phyloP scores from a whole-genome alignment of 2,888 invertebrate genomes.

The Caenorhabditis imperialis region DNA sequence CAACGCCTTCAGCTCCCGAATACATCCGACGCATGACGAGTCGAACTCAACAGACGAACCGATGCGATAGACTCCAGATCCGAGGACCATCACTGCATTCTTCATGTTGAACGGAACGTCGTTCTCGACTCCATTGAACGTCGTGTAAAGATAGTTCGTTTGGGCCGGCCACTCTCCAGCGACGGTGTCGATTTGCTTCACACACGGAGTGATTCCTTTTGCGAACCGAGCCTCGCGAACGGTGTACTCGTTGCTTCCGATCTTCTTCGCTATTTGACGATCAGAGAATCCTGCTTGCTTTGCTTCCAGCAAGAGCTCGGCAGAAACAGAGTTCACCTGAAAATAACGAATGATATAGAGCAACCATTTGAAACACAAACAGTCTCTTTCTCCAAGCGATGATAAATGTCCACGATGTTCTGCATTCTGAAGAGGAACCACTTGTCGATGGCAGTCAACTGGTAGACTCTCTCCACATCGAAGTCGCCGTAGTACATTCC shows the following conservation, averaged over 20 bases:
- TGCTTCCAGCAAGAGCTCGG: slow-evolving; percentile 84
- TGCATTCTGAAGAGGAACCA: slow-evolving; percentile 91
- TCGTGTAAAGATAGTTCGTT: slow-evolving; percentile 98
- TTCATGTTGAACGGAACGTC: slow-evolving; percentile 82
- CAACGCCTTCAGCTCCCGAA: slow-evolving; percentile 85
- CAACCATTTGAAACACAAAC: slow-evolving; percentile 8
- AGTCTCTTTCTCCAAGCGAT: slow-evolving; percentile 63
- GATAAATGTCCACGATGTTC: slow-evolving; percentile 85
- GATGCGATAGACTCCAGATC: slow-evolving; percentile 94
- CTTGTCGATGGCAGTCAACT: slow-evolving; percentile 93
- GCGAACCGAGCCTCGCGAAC: slow-evolving; percentile 76
- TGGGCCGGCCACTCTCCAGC: slow-evolving; percentile 99
- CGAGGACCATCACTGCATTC: slow-evolving; percentile 79
- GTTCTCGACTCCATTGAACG: slow-evolving; percentile 90
- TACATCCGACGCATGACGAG: slow-evolving; percentile 98
- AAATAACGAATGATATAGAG: too few species aligned
- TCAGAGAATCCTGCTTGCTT: slow-evolving; percentile 97
- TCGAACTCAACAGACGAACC: slow-evolving; percentile 98
- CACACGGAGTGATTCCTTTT: slow-evolving; percentile 85
- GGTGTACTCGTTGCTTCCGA: slow-evolving; percentile 79
- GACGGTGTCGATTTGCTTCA: slow-evolving; percentile 98
- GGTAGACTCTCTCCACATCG: slow-evolving; percentile 87
- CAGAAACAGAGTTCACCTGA: slow-evolving; percentile 56
- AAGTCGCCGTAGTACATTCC: slow-evolving; percentile 83
- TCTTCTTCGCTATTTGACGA: slow-evolving; percentile 88